Conservation (phyloP, 2,113 vertebrate species). For the Micronycteris hirsuta region DNA sequence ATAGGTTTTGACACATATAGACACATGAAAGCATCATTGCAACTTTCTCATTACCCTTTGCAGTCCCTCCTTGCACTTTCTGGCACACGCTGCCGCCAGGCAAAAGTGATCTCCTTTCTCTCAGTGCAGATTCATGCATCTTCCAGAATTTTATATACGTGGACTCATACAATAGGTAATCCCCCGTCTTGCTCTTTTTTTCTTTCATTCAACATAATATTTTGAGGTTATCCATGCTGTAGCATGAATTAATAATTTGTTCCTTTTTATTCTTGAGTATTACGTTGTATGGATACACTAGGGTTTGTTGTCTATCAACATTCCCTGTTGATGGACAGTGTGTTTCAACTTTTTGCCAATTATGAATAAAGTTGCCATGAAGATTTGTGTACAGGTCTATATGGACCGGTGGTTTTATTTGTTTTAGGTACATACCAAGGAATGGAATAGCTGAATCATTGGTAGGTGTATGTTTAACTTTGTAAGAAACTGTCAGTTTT, state of each 20-base stretch:
- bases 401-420: not conserved
- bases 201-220: not conserved
- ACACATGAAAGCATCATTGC: not conserved
- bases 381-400: not conserved
- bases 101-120: not conserved
- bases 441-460: not conserved
- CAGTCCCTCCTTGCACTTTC: not conserved
- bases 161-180: not conserved
- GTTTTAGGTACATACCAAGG: not conserved
- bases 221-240: not conserved
- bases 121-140: not conserved
- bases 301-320: not conserved
- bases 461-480: not conserved
- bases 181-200: not conserved
- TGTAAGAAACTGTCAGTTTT: not conserved
- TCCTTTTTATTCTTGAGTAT: not conserved
- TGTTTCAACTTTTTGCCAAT: not conserved
- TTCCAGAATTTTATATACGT: slow-evolving; percentile 21
- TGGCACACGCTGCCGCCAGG: not conserved
- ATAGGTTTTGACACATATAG: not conserved
- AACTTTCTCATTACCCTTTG: not conserved
- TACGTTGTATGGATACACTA: not conserved
- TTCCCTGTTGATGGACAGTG: not conserved
- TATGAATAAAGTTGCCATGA: not conserved
- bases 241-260: not conserved